Evolutionary conservation across 2,888 invertebrate genomes (phyloP), one percentile per base, ranked within the genome.

Genomic region (Drosophila infuscata): DNA sequence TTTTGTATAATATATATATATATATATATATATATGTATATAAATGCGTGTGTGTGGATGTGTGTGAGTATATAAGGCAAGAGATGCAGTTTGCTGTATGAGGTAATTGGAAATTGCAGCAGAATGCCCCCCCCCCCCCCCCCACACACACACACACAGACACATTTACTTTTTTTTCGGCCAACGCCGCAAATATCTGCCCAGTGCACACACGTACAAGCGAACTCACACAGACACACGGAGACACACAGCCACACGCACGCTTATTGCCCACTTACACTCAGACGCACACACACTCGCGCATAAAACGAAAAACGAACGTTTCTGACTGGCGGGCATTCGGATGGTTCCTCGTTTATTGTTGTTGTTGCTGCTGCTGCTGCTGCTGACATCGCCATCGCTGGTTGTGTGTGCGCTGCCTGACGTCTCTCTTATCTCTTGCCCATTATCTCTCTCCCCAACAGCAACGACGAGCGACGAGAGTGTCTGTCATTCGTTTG

Each of bases 341-440:
- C 60, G 76, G 82, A 74, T 86, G 71, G 70, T 20, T 32, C 66
- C 3, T 38, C 41, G 38, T 30, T 30, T 52, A 65, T 68, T 49
- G 73, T 76, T 61, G 65, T 75, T 69, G 51, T 43, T 66, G 65
- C 4, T 46, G 29, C 8, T 49, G 49, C 20, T 33, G 52, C 57
- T 30, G 41, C 68, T 70, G 81, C 70, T 67, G 63, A 70, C 74
- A 81, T 87, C 88, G 90, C 82, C 80, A 82, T 82, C 83, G 80
- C 75, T 75, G 51, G 53, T 53, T 70, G 69, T 70, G 70, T 74
- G 70, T 70, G 70, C 57, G 65, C 77, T 82, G 84, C 74, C 89
- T 87, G 85, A 74, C 90, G 90, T 87, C 91, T 89, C 91, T 89
- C 91, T 92, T 92, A 92, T 92, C 92, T 93, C 88, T 90, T 89